Conservation (phyloP, 2,797 vertebrate species). For the Pogoniulus pusillus region DNA sequence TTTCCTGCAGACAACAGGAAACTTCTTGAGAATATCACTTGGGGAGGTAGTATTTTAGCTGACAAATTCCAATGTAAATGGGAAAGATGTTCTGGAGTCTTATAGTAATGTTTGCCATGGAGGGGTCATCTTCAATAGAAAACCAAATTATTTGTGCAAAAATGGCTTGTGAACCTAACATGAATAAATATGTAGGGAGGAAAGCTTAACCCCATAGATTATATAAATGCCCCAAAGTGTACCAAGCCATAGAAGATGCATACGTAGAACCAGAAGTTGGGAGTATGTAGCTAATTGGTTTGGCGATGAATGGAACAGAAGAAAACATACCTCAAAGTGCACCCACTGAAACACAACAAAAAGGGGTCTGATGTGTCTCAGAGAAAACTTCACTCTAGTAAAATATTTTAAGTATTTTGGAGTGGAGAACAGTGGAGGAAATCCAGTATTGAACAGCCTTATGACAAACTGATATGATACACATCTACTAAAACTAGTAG, state of each 20-base stretch:
- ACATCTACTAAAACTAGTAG: neutral
- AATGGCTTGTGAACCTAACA: neutral
- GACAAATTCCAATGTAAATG: slow-evolving; percentile 1
- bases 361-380: neutral
- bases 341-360: neutral
- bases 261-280: neutral
- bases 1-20: slow-evolving; percentile 29
- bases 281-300: neutral
- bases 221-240: neutral
- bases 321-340: neutral
- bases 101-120: neutral
- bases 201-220: neutral
- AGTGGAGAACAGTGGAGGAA: neutral
- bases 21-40: neutral
- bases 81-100: neutral
- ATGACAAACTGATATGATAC: neutral
- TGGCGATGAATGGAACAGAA: neutral
- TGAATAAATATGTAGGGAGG: neutral
- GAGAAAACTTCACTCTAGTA: neutral
- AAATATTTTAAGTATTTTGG: neutral
- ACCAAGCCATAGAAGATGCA: neutral
- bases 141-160: neutral
- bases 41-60: slow-evolving; percentile 9
- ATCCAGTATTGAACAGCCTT: neutral
- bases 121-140: neutral